Conservation (phyloP, 1,140 invertebrate genomes). For the Diuraphis noxia region DNA sequence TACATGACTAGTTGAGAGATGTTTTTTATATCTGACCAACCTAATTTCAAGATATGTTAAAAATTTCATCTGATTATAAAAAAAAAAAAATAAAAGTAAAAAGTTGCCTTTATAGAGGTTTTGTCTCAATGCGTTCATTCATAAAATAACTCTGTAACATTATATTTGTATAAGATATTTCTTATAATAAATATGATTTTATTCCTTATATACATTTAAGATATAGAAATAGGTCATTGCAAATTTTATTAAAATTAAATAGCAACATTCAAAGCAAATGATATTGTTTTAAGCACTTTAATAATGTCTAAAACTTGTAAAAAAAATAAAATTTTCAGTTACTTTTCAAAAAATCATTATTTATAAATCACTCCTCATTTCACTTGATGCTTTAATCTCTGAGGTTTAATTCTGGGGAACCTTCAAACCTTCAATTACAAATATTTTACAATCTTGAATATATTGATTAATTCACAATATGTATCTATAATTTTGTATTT, state of each 20-base stretch:
- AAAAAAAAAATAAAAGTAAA: no score
- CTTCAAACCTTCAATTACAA: not conserved
- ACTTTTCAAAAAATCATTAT: not conserved
- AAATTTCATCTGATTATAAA: no score
- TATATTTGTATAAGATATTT: not conserved
- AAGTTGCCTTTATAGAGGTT: no score
- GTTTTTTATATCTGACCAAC: no score
- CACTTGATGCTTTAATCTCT: not conserved
- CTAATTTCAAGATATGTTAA: no score
- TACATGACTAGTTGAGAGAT: no score
- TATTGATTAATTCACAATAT: no score
- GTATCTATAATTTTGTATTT: not conserved
- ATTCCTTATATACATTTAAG: not conserved
- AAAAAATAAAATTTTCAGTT: not conserved
- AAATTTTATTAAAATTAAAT: not conserved
- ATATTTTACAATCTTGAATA: not conserved
- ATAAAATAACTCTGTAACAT: no score
- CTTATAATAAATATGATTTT: not conserved
- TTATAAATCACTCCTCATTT: not conserved
- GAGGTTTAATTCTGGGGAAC: not conserved
- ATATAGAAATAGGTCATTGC: not conserved
- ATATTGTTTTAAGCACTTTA: no score
- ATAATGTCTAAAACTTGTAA: no score
- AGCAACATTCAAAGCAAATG: not conserved
- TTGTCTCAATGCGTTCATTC: no score